Evolutionary conservation across 2,113 vertebrate species (phyloP).

Genomic region (Copsychus sechellarum): DNA sequence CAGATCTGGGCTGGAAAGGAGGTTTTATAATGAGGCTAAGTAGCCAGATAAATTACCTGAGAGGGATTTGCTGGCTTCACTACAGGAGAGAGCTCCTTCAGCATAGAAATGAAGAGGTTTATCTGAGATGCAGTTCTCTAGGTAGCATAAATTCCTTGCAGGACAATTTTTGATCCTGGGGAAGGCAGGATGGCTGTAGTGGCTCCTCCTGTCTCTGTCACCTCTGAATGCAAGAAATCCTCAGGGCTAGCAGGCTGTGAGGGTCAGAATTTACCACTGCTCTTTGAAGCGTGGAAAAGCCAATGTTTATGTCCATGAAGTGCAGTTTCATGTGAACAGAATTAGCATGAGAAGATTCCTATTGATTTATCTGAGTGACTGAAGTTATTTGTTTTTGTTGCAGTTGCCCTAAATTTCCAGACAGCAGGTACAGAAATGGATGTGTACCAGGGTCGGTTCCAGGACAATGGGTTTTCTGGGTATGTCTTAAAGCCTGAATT

Average conservation of each 20-base stretch:
- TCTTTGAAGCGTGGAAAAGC: neutral
- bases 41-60: neutral
- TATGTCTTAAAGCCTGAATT: slow-evolving; percentile 92
- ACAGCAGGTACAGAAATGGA: slow-evolving; percentile 90
- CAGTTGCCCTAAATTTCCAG: slow-evolving; percentile 98
- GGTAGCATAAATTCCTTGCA: neutral
- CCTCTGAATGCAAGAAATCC: neutral
- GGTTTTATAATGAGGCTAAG: neutral
- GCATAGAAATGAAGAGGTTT: neutral
- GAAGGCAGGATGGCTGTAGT: neutral
- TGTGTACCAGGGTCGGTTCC: slow-evolving; percentile 89
- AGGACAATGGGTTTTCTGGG: slow-evolving; percentile 85
- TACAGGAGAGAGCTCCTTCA: neutral
- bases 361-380: neutral
- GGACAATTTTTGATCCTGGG: neutral
- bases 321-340: neutral
- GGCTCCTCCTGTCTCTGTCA: neutral
- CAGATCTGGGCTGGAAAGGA: neutral
- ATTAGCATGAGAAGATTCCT: neutral
- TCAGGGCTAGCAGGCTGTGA: neutral
- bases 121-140: neutral
- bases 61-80: neutral
- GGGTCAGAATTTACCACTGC: neutral
- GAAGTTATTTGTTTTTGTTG: slow-evolving; percentile 10
- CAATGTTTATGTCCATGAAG: neutral